A percentile compares a stretch with the other conserved stretches of the same genome.
phyloP scores from a whole-genome alignment of 2,113 vertebrate genomes.

The Scomber colias region DNA sequence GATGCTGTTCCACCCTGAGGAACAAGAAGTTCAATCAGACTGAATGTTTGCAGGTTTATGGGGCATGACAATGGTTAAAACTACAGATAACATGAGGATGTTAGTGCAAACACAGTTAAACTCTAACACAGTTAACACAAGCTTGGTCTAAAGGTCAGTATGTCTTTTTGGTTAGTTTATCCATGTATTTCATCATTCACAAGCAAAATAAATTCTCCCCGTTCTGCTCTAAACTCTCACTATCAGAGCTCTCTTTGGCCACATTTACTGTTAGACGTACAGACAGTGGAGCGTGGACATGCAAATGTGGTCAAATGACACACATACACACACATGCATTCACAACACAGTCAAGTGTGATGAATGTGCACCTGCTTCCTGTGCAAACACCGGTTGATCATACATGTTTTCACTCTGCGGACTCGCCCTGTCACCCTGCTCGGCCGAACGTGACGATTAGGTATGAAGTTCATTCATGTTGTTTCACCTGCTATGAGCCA shows the following conservation, averaged over 20 bases:
- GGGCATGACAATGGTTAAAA: background rate
- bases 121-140: background rate
- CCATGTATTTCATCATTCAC: background rate
- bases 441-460: background rate
- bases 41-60: background rate
- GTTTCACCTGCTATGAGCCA: background rate
- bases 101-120: background rate
- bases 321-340: background rate
- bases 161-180: background rate
- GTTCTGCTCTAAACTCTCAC: background rate
- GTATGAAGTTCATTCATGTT: background rate
- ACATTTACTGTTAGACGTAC: background rate
- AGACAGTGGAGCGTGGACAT: background rate
- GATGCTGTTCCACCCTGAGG: background rate
- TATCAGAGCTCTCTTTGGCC: background rate
- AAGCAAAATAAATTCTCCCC: background rate
- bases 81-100: background rate
- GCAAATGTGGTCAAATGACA: conserved; percentile 4
- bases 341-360: conserved; percentile 17
- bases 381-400: conserved; percentile 20
- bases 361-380: conserved; percentile 71
- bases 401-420: background rate
- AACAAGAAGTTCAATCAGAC: background rate
- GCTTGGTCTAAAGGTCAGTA: background rate
- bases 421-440: background rate